Base-by-base conservation (phyloP, 1,140 invertebrate genomes). In the Holotrichia oblita region DNA sequence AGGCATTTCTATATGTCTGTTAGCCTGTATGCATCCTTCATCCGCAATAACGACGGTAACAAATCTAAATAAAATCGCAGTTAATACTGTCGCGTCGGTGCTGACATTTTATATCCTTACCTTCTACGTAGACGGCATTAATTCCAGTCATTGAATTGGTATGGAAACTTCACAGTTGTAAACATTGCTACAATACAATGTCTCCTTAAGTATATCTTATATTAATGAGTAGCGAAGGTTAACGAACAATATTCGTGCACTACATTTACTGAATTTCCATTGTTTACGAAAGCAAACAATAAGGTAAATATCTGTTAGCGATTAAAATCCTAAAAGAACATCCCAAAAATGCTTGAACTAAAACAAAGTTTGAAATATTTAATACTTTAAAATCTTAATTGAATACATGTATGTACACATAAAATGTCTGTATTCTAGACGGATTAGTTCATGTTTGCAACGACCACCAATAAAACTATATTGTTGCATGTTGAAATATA, bases 21-120 rank as follows among this genome's bases (percentile, higher is more conserved):
- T 55, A 17, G 14, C n/a, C 48, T 34, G 27, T 34, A 14, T n/a
- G 14, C 48, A 55, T 55, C 14, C 3, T n/a, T 17, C 48, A 6
- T 17, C 48, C 48, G 14, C 3, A 55, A 6, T 17, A 55, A n/a
- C 48, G 48, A n/a, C 48, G 48, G 17, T 17, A 55, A 14, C 48
- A 55, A 17, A 55, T 55, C 48, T 55, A 55, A 55, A 55, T 17
- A 14, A 55, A 55, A 55, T 55, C n/a, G 48, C 14, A 17, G n/a
- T 55, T 55, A 55, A 55, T 55, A 17, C 17, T 14, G 48, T 55
- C 48, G 48, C 48, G 48, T 55, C 48, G 14, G 48, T 17, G 14
- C 17, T 55, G 48, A 55, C n/a, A 55, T 55, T 17, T 55, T 55
- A 55, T 17, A 55, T 55, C 48, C 14, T 55, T 55, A 55, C 48